A percentile compares a stretch with the other conserved stretches of the same genome.
phyloP scores from a whole-genome alignment of 2,797 vertebrate species.

The Clarias fuscus region DNA sequence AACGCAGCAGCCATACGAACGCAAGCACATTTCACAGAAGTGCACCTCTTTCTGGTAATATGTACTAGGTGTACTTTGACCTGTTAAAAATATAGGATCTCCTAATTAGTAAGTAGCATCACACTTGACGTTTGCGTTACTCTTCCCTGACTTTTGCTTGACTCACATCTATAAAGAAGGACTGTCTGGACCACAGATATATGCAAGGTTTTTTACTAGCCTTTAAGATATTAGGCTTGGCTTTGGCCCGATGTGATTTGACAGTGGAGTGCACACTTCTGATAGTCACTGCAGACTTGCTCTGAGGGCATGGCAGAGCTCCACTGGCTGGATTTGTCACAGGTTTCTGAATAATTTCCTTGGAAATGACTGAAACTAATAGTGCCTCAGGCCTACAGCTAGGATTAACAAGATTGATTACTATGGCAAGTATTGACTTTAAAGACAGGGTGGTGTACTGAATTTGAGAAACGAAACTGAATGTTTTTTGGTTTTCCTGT shows the following conservation, averaged over 20 bases:
- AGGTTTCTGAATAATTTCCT: not conserved
- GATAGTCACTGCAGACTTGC: not conserved
- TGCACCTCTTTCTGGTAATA: too few relatives aligned
- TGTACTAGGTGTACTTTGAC: too few relatives aligned
- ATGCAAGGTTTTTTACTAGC: not conserved
- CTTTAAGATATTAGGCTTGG: not conserved
- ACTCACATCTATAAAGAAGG: not conserved
- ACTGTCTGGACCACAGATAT: not conserved
- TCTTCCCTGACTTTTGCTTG: not conserved
- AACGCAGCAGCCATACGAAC: too few relatives aligned
- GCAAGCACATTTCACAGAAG: too few relatives aligned
- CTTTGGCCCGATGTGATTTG: not conserved
- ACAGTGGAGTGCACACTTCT: not conserved
- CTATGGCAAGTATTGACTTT: slow-evolving; percentile 21
- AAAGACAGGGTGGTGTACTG: slow-evolving; percentile 38
- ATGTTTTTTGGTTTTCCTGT: slow-evolving; percentile 44
- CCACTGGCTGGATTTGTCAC: not conserved
- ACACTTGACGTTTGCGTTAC: not conserved
- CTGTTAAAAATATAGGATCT: too few relatives aligned
- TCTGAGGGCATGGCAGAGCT: not conserved
- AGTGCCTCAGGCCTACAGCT: not conserved
- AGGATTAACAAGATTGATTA: slow-evolving; percentile 23
- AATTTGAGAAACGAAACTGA: slow-evolving; percentile 37
- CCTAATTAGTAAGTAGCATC: too few relatives aligned
- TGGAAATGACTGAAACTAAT: not conserved